Conservation (phyloP, 2,797 vertebrate species). For the Sebastes trivittatus region DNA sequence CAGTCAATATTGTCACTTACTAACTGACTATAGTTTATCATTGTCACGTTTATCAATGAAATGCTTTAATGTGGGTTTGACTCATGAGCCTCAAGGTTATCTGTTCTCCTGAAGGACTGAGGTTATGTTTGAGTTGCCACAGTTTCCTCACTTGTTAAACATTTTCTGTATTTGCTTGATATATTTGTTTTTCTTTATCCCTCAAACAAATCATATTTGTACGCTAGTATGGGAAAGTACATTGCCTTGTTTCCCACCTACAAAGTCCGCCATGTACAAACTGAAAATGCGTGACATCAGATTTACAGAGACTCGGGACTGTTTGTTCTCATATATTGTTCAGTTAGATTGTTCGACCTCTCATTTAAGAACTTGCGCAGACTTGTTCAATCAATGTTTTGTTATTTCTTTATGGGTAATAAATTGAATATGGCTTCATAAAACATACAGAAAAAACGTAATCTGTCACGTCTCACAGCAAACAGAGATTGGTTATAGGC, state of each 20-base stretch:
- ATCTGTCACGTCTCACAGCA: background rate
- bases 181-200: slow-evolving; percentile 23
- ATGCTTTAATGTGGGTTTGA: slow-evolving; percentile 37
- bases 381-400: background rate
- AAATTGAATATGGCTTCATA: background rate
- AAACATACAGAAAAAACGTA: background rate
- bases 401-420: background rate
- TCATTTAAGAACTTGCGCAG: background rate
- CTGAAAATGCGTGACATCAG: background rate
- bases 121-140: slow-evolving; percentile 41
- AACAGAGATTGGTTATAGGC: background rate
- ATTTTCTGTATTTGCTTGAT: slow-evolving; percentile 37
- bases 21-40: slow-evolving; percentile 31
- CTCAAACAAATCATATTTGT: slow-evolving; percentile 25
- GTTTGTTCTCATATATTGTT: slow-evolving; percentile 8
- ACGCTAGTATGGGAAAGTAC: slow-evolving; percentile 30
- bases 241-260: slow-evolving; percentile 17
- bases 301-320: background rate
- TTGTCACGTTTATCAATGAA: slow-evolving; percentile 35
- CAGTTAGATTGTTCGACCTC: background rate
- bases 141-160: slow-evolving; percentile 10
- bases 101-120: slow-evolving; percentile 32
- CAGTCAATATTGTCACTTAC: slow-evolving; percentile 40
- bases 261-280: background rate
- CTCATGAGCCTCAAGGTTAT: slow-evolving; percentile 49